Evolutionary conservation across 2,888 invertebrate species (phyloP).

Genomic region (Heteropelma amictum): DNA sequence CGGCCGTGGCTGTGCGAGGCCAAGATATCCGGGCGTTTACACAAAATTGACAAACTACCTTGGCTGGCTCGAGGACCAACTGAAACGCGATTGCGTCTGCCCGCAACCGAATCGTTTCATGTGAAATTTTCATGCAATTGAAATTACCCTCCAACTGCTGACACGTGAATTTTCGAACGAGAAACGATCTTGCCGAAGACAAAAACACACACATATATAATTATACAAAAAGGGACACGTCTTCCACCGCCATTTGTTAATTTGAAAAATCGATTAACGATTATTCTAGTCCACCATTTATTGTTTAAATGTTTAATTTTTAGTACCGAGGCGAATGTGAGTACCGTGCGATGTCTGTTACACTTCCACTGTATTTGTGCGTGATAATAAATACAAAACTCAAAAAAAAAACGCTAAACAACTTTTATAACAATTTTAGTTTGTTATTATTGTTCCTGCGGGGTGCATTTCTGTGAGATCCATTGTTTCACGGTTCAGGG

Average conservation of each 20-base stretch:
- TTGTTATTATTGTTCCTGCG: not conserved
- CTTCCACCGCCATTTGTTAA: constrained; percentile 45
- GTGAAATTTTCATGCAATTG: not conserved
- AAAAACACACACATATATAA: not conserved
- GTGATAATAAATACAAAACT: constrained; percentile 38
- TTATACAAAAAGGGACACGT: not conserved
- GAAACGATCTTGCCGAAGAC: not conserved
- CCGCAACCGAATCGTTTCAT: constrained; percentile 69
- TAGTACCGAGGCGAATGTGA: not conserved
- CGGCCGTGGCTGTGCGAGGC: constrained; percentile 87
- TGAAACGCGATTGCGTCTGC: constrained; percentile 80
- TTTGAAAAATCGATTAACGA: constrained; percentile 38
- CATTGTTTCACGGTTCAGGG: constrained; percentile 35
- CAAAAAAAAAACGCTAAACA: no score
- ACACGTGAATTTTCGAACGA: not conserved
- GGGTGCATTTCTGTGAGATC: not conserved
- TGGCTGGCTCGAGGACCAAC: constrained; percentile 80
- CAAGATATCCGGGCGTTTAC: constrained; percentile 82
- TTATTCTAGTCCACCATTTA: constrained; percentile 47
- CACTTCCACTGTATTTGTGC: constrained; percentile 11
- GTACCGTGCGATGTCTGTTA: constrained; percentile 34
- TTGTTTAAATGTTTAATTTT: constrained; percentile 8
- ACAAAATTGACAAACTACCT: constrained; percentile 82
- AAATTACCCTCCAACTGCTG: not conserved
- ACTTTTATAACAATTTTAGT: no score